Conservation (phyloP, 2,888 invertebrate species). For the Clitarchus hookeri region DNA sequence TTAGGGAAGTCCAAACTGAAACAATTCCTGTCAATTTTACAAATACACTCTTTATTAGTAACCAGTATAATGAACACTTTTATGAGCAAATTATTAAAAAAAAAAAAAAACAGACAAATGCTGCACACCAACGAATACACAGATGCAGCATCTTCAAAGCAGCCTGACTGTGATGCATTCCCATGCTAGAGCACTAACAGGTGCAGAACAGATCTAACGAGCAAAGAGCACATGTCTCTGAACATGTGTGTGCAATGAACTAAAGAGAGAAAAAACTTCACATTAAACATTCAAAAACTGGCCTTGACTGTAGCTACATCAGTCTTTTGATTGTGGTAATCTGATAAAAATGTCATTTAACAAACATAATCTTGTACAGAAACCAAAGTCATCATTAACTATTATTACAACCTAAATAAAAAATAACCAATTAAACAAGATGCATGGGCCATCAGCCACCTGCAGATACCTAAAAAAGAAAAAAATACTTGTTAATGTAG, state of each 20-base stretch:
- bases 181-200: background rate
- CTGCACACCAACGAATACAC: background rate
- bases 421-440: background rate
- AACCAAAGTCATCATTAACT: background rate
- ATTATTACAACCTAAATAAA: background rate
- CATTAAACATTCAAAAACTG: background rate
- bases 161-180: background rate
- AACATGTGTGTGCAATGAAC: background rate
- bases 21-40: background rate
- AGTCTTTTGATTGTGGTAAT: slow-evolving; percentile 1
- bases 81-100: background rate
- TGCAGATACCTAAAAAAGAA: background rate
- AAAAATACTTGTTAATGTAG: background rate
- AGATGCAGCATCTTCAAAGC: background rate
- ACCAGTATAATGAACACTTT: background rate
- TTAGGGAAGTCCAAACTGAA: no score
- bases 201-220: background rate
- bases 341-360: background rate
- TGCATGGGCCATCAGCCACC: background rate
- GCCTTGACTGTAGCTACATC: background rate
- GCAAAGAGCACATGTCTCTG: background rate
- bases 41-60: background rate
- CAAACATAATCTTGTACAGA: background rate
- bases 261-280: background rate
- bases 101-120: background rate